Conservation (phyloP, 2,113 vertebrate genomes). For the Aegithalos caudatus region DNA sequence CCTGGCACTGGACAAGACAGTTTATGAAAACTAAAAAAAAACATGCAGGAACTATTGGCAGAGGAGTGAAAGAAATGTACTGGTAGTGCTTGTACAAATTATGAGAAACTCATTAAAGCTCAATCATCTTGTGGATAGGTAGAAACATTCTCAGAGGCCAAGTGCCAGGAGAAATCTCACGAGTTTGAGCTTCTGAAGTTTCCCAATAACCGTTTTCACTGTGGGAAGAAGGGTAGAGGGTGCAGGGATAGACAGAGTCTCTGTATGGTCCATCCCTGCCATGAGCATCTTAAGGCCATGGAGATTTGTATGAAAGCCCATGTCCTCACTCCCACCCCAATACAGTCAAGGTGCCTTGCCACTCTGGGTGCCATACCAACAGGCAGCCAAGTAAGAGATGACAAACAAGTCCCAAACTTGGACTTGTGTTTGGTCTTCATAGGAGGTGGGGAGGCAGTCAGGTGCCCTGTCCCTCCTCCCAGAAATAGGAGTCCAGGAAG, state of each 20-base stretch:
- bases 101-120: slow-evolving; percentile 35
- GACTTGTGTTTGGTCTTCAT: background rate
- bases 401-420: background rate
- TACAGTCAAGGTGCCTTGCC: background rate
- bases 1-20: background rate
- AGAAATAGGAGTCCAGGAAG: background rate
- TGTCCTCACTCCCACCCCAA: background rate
- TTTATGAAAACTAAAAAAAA: background rate
- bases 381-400: rapidly evolving
- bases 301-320: background rate
- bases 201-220: background rate
- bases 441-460: background rate
- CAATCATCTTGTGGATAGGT: background rate
- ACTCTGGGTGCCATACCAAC: background rate
- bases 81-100: background rate
- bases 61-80: background rate
- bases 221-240: background rate
- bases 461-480: background rate
- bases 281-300: background rate
- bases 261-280: background rate
- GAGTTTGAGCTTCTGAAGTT: slow-evolving; percentile 13
- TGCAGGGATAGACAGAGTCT: background rate
- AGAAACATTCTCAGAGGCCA: slow-evolving; percentile 32
- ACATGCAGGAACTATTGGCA: background rate
- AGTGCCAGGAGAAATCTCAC: background rate